Conservation (phyloP, 2,113 vertebrate species). For the Echinops telfairi region DNA sequence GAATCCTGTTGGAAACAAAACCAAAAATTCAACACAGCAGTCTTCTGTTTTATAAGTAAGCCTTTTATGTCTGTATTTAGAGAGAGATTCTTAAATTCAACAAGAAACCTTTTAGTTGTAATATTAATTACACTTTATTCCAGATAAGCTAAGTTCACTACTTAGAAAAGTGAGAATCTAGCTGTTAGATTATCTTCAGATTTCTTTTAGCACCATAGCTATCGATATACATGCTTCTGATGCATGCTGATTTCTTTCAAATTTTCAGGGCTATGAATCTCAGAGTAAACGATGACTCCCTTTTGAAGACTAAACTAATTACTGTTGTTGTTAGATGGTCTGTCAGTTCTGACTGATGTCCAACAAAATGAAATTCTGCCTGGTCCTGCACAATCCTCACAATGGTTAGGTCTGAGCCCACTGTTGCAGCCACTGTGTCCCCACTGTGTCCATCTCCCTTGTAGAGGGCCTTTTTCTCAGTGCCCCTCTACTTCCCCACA, state of each 20-base stretch:
- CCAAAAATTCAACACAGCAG: slow-evolving; percentile 55
- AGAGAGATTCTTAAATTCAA: slow-evolving; percentile 26
- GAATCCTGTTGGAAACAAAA: slow-evolving; percentile 90
- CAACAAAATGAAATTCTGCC: too few species aligned
- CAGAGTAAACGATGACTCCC: background rate
- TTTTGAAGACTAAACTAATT: slow-evolving; percentile 31
- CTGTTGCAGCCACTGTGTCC: too few species aligned
- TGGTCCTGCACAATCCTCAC: too few species aligned
- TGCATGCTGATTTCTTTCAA: background rate
- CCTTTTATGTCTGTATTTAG: background rate
- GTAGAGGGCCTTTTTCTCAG: too few species aligned
- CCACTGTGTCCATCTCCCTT: too few species aligned
- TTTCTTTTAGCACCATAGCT: background rate
- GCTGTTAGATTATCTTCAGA: background rate
- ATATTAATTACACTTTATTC: slow-evolving; percentile 36
- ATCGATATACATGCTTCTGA: background rate
- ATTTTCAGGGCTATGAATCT: background rate
- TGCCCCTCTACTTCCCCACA: too few species aligned
- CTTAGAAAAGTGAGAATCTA: background rate
- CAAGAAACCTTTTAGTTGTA: background rate
- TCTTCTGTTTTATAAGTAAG: background rate
- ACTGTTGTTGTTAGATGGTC: background rate
- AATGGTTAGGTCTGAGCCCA: too few species aligned
- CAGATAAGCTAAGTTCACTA: slow-evolving; percentile 30
- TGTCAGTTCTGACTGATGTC: too few species aligned